phyloP scores from a whole-genome alignment of 2,888 invertebrate species.

The Polyommatus icarus region DNA sequence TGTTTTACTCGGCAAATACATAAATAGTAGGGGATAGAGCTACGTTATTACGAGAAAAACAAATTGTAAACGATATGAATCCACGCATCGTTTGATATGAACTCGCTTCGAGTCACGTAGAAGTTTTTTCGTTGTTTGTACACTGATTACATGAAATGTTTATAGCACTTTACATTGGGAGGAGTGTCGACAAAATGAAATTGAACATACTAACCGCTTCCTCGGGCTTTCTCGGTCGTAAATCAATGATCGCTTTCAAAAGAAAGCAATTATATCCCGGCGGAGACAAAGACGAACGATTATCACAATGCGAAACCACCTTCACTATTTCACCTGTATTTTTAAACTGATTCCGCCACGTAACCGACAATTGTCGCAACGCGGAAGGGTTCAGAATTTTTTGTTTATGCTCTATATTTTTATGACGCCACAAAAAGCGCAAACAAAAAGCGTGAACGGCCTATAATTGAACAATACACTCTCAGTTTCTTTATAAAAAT shows the following conservation, averaged over 20 bases:
- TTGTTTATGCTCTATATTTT: conserved; percentile 76
- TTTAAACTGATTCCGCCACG: conserved; percentile 65
- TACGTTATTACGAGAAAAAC: conserved; percentile 59
- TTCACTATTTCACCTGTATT: conserved; percentile 77
- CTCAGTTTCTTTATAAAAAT: conserved; percentile 78
- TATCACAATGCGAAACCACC: conserved; percentile 69
- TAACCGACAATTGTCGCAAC: conserved; percentile 58
- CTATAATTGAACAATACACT: conserved; percentile 66
- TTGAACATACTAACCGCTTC: conserved; percentile 51
- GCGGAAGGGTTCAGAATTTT: conserved; percentile 72
- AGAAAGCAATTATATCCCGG: conserved; percentile 69
- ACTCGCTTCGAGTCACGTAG: conserved; percentile 60
- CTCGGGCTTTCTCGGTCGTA: conserved; percentile 54
- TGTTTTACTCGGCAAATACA: conserved; percentile 74
- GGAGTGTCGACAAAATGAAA: conserved; percentile 32
- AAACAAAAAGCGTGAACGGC: conserved; percentile 61
- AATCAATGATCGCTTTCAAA: conserved; percentile 71
- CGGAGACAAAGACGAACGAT: conserved; percentile 64
- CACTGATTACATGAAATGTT: conserved; percentile 30
- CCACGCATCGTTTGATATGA: conserved; percentile 59
- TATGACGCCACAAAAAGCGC: conserved; percentile 62
- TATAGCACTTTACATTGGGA: conserved; percentile 27
- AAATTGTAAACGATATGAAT: conserved; percentile 68
- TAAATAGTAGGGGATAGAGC: conserved; percentile 56
- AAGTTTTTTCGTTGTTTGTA: conserved; percentile 33